Conservation (phyloP, 2,888 invertebrate genomes). For the Hirudinaria manillensis region DNA sequence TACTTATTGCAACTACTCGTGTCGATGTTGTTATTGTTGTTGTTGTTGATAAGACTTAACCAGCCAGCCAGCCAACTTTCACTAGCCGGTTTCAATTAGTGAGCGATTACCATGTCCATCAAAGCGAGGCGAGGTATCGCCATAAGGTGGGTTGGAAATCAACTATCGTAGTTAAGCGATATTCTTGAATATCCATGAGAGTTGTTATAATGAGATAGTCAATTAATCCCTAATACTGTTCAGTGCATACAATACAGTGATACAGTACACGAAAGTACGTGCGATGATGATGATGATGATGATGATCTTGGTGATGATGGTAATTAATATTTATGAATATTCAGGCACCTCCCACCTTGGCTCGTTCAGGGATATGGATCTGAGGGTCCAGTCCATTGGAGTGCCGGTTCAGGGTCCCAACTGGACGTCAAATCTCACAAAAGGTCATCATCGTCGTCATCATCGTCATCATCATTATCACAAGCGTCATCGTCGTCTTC, state of each 20-base stretch:
- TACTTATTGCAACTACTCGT: too few relatives aligned
- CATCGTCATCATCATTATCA: constrained; percentile 11
- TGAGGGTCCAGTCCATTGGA: constrained; percentile 36
- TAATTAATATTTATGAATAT: not conserved
- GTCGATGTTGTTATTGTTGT: too few relatives aligned
- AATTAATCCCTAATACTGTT: too few relatives aligned
- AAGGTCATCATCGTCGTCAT: constrained; percentile 66
- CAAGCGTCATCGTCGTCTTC: constrained; percentile 1
- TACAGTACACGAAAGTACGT: too few relatives aligned
- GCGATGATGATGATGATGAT: not conserved
- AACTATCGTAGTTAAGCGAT: too few relatives aligned
- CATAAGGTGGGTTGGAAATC: not conserved
- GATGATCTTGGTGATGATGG: not conserved
- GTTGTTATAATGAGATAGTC: too few relatives aligned
- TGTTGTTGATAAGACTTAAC: too few relatives aligned
- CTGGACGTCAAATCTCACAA: constrained; percentile 3
- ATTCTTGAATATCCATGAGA: too few relatives aligned
- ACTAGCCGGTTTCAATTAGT: too few relatives aligned
- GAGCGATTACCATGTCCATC: not conserved
- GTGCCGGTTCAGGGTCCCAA: not conserved
- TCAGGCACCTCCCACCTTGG: constrained; percentile 40
- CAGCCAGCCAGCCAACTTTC: too few relatives aligned
- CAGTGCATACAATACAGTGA: too few relatives aligned
- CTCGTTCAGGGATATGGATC: constrained; percentile 40
- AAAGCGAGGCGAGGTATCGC: constrained; percentile 4